Evolutionary conservation across 2,888 invertebrate species (phyloP).

Genomic region (Beris morrisii): DNA sequence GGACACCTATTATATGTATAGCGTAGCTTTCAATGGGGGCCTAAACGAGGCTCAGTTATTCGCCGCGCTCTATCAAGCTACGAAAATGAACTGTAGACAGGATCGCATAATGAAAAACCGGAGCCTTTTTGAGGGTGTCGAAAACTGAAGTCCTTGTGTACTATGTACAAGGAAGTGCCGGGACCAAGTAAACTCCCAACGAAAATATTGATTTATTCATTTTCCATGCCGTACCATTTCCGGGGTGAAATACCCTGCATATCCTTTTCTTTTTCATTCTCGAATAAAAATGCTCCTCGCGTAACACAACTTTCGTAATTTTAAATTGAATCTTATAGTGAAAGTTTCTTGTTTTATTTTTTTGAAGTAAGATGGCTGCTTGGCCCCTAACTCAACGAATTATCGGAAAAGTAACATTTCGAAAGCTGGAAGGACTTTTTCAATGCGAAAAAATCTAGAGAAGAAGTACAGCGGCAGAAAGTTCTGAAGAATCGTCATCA

Average conservation of each 20-base stretch:
- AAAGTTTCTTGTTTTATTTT: constrained; percentile 1
- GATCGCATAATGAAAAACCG: constrained; percentile 2
- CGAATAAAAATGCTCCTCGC: not conserved
- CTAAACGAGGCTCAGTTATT: constrained; percentile 9
- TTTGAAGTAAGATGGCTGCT: not conserved
- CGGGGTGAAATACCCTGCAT: not conserved
- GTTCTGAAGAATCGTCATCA: constrained; percentile 17
- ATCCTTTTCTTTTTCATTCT: not conserved
- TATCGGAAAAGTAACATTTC: constrained; percentile 6
- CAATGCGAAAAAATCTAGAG: not conserved
- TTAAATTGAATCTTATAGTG: constrained; percentile 12
- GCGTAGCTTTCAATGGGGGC: not conserved
- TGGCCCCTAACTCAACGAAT: constrained; percentile 3
- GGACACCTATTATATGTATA: not conserved
- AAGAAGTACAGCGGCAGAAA: constrained; percentile 1
- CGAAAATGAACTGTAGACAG: constrained; percentile 5
- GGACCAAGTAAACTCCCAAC: not conserved
- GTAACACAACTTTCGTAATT: not conserved
- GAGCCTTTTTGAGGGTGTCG: not conserved
- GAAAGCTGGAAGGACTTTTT: constrained; percentile 10
- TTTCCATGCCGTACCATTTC: not conserved
- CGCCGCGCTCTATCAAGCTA: not conserved
- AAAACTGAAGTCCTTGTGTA: not conserved
- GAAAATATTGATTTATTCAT: not conserved
- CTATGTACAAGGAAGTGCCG: not conserved